Evolutionary conservation across 2,888 invertebrate genomes (phyloP), one percentile per base, ranked within the genome.

Genomic region (Plemyria rubiginata): DNA sequence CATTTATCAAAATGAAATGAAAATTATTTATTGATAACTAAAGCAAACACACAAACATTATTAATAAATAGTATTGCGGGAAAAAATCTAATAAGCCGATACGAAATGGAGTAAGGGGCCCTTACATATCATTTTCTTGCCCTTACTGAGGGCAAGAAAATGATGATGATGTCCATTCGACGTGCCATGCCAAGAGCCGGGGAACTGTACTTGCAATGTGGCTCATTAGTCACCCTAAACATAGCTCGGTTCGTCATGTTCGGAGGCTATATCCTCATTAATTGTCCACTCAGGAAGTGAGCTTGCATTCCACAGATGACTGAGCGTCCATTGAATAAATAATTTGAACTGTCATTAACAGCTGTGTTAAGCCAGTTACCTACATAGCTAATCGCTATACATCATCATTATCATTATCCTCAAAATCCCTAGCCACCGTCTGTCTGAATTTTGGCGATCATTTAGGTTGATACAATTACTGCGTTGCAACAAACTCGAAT

Each of bases 241-340:
- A 60, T 40, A 65, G 59, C 73, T 69, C 71, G 77, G 53, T 74
- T 75, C 71, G 75, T 77, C 75, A 75, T 79, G 79, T 79, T 76
- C 71, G 72, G 70, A 73, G 79, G 84, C 86, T 55, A 54, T 54
- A 84, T 83, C 80, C 80, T 78, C 78, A 80, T 81, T 86, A 88
- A 89, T 89, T 87, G 88, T 86, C 79, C 77, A 81, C 81, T 79
- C 88, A 87, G 90, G 90, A 90, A 89, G 84, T 87, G 84, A 85
- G 80, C 83, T 76, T 81, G 84, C 88, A 87, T 86, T 85, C 86
- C 84, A 70, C 81, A 84, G 82, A 84, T 86, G 84, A 78, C 79
- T 80, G 81, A 73, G 74, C 79, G 79, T 76, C 74, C 77, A 78
- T 77, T 73, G 84, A 85, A 84, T 78, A 69, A 75, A 75, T 82